Evolutionary conservation across 2,888 invertebrate species (phyloP), one percentile per base, ranked within the genome.

Genomic region (Pristionchus maxplancki): DNA sequence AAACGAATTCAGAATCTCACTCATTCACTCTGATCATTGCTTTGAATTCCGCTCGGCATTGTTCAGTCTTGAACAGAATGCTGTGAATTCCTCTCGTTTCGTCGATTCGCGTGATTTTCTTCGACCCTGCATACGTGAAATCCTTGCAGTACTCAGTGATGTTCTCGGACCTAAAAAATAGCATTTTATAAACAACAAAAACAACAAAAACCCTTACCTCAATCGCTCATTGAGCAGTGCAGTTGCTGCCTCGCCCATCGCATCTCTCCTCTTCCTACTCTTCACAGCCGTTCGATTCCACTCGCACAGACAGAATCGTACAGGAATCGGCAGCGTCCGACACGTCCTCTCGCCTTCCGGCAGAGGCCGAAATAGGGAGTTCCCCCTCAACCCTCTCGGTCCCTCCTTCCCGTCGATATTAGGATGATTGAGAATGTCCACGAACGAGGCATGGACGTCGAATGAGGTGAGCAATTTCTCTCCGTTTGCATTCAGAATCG

Each of bases 401-500:
- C 62, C 62, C 3, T 31, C 34, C 6, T 9, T 5, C 15, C 17
- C 37, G 0, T 40, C 28, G 5, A 40, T 28, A 4, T n/a, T 17
- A 4, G 83, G 53, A 31, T 53, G 53, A 5, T 64, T 31, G 31
- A 71, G 50, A 34, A 87, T 87, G 40, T 87, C 50, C 31, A 71
- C 74, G 34, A 87, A n/a, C 1, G 87, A 34, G 1, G 87, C 87
- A 15, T 87, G 74, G n/a, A 74, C 50, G 53, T 87, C 87, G 87
- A 74, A 87, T 0, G 48, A 53, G 6, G 87, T 87, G 20, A 87
- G 50, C 31, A 87, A 74, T 6, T 87, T 1, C 8, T 28, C 87
- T 3, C 8, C 44, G 74, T 87, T 87, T 0, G 37, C 71, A 20
- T 71, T 74, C 34, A 87, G 48, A 17, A 37, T 34, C 17, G 44